Evolutionary conservation across 2,888 invertebrate species (phyloP).

Genomic region (Lochmaea crataegi): DNA sequence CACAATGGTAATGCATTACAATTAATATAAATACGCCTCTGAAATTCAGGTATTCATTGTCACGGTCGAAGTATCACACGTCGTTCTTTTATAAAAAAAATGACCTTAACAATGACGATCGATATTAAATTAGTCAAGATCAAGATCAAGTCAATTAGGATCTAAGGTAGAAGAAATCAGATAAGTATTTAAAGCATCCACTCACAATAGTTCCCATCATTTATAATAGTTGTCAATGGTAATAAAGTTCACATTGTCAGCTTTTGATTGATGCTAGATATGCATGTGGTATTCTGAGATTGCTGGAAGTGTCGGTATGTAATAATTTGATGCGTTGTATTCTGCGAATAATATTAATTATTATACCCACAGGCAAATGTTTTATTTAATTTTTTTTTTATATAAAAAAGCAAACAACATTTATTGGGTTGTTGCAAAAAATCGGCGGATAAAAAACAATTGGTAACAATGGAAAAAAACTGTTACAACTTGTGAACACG

Average conservation of each 20-base stretch:
- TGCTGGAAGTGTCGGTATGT: not conserved
- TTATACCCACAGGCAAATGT: no score
- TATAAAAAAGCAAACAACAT: not conserved
- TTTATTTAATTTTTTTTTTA: no score
- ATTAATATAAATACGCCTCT: not conserved
- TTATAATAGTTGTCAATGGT: constrained; percentile 62
- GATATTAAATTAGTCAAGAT: constrained; percentile 33
- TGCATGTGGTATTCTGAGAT: constrained; percentile 37
- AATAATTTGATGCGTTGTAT: not conserved
- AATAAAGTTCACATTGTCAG: constrained; percentile 61
- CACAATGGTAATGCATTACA: not conserved
- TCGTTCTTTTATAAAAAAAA: constrained; percentile 3
- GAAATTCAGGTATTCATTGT: constrained; percentile 14
- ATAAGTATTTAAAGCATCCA: constrained; percentile 33
- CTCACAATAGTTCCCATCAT: constrained; percentile 53
- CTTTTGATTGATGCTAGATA: constrained; percentile 57
- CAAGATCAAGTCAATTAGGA: constrained; percentile 35
- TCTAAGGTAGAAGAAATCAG: constrained; percentile 31
- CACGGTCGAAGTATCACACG: constrained; percentile 18
- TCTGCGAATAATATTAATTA: no score
- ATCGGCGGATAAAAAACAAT: no score
- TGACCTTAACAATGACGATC: constrained; percentile 22
- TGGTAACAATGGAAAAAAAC: no score
- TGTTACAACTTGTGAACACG: no score
- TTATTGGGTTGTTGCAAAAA: not conserved